A percentile compares a stretch with the other conserved stretches of the same genome.
Evolutionary conservation across 64 coral and sea anemone species (phyloP).

Genomic region (Pocillopora verrucosa): DNA sequence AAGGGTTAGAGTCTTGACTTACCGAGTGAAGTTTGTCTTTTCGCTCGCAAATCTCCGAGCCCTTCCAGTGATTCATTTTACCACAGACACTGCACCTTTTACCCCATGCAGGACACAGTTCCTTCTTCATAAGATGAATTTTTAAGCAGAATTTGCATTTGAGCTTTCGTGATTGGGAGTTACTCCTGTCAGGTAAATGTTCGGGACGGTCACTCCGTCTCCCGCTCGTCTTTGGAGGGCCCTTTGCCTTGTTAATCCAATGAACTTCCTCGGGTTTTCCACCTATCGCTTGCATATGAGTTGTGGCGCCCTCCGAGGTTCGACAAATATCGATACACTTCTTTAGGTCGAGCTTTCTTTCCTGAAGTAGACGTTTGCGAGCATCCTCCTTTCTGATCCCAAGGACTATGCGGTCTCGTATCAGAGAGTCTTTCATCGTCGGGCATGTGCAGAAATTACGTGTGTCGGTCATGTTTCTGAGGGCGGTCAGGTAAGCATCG

Average conservation of each 20-base stretch:
- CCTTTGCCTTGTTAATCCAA: too few species aligned
- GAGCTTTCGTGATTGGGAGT: not conserved
- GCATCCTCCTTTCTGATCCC: slow-evolving; percentile 25
- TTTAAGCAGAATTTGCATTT: slow-evolving; percentile 46
- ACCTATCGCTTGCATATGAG: slow-evolving; percentile 31
- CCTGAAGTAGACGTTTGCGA: slow-evolving; percentile 25
- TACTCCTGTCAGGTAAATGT: too few species aligned
- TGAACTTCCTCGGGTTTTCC: slow-evolving; percentile 10
- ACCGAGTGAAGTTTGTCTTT: slow-evolving; percentile 1
- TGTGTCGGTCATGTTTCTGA: slow-evolving; percentile 59
- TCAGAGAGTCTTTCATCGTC: slow-evolving; percentile 25
- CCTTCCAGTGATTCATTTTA: slow-evolving; percentile 45
- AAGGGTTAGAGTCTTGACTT: not conserved
- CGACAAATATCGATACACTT: slow-evolving; percentile 51
- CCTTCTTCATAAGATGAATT: slow-evolving; percentile 16
- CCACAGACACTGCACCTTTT: slow-evolving; percentile 42
- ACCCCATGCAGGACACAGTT: slow-evolving; percentile 48
- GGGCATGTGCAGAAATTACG: slow-evolving; percentile 63
- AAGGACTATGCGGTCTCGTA: slow-evolving; percentile 21
- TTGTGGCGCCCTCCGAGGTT: too few species aligned
- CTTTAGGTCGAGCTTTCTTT: slow-evolving; percentile 39
- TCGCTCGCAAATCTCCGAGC: slow-evolving; percentile 23
- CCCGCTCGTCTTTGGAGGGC: too few species aligned
- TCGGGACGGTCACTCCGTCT: too few species aligned
- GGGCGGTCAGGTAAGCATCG: slow-evolving; percentile 44